Conservation (phyloP, 2,797 vertebrate genomes). For the Acomys russatus region DNA sequence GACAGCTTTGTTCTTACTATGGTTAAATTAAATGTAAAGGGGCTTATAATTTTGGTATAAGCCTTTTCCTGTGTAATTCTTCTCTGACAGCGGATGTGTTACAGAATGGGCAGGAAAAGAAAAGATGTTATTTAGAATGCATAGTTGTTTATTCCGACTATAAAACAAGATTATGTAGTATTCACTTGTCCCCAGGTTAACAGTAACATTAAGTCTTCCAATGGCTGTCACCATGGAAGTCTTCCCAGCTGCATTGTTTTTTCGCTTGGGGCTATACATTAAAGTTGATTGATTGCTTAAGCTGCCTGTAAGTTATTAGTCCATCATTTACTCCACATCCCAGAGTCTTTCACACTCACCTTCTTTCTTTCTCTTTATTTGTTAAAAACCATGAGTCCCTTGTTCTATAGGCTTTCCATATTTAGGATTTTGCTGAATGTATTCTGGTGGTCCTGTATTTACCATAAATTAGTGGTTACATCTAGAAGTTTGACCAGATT, state of each 20-base stretch:
- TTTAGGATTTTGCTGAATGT: constrained; percentile 33
- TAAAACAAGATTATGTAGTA: neutral
- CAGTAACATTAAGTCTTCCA: neutral
- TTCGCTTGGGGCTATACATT: neutral
- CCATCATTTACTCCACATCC: neutral
- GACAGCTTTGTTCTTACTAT: constrained; percentile 36
- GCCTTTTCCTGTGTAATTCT: constrained; percentile 30
- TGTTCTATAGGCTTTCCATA: neutral
- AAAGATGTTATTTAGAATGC: constrained; percentile 49
- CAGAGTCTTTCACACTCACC: neutral
- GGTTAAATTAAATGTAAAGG: constrained; percentile 29
- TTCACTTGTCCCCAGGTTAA: neutral
- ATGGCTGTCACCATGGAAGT: constrained; percentile 2
- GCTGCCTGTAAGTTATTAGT: neutral
- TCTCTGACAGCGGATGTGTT: constrained; percentile 17
- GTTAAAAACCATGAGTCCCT: constrained; percentile 4
- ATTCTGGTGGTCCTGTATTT: neutral
- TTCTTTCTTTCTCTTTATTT: neutral
- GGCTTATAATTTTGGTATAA: neutral
- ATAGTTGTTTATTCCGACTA: constrained; percentile 4
- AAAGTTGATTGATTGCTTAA: neutral
- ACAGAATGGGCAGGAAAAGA: constrained; percentile 28
- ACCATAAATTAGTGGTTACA: constrained; percentile 3
- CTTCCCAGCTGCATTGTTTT: neutral
- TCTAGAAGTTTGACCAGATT: constrained; percentile 33